These are phyloP conservation scores for Lytechinus pictus DNA, from an alignment of 35 echinoderm and acorn worm species.

Conservation along the genomic window DNA sequence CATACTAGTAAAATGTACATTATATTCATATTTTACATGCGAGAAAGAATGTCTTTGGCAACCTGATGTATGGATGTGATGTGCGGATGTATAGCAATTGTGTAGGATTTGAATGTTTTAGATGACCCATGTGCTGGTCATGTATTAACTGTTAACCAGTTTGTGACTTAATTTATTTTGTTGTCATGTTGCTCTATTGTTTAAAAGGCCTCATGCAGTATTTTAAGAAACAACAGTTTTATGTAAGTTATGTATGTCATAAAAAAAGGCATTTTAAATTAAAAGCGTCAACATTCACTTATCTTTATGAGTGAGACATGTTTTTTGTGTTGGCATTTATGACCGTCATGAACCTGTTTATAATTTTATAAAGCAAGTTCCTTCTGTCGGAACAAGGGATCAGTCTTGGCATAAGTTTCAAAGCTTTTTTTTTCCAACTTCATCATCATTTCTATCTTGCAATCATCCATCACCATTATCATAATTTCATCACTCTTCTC, in stretches of 20 bases:
- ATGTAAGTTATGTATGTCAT: conserved; percentile 37
- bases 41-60: neutral
- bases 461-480: too few species aligned
- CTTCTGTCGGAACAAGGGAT: too few species aligned
- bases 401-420: too few species aligned
- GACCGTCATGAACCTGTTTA: neutral
- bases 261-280: conserved; percentile 28
- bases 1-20: neutral
- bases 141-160: conserved; percentile 27
- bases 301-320: neutral
- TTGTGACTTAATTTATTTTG: conserved; percentile 38
- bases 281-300: conserved; percentile 41
- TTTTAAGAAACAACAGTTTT: conserved; percentile 46
- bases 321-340: neutral
- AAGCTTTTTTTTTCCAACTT: too few species aligned
- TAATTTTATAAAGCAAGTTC: too few species aligned
- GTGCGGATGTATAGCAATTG: neutral
- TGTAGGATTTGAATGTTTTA: conserved; percentile 29
- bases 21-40: neutral
- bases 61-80: neutral
- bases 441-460: too few species aligned
- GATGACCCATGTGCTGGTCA: neutral
- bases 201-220: conserved; percentile 34
- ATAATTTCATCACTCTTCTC: too few species aligned
- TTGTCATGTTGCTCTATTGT: conserved; percentile 25